Evolutionary conservation across 2,797 vertebrate species (phyloP).

Genomic region (Rhabdomys pumilio): DNA sequence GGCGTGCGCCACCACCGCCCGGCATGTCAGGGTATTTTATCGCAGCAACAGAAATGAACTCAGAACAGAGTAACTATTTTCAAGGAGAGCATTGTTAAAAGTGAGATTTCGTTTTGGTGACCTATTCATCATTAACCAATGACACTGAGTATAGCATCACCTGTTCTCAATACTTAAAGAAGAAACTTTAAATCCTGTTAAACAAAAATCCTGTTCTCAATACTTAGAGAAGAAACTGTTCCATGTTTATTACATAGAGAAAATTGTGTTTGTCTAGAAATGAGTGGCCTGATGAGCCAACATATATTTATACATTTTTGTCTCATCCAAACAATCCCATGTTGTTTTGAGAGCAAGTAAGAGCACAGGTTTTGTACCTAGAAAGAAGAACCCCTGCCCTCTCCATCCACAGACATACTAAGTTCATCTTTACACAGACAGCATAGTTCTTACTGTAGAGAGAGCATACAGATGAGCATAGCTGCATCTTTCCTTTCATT

Average conservation of each 20-base stretch:
- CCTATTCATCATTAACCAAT: background rate
- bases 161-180: background rate
- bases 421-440: background rate
- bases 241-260: conserved; percentile 19
- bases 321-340: background rate
- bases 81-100: background rate
- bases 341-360: conserved; percentile 17
- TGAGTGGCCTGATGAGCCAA: background rate
- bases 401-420: background rate
- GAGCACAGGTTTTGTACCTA: background rate
- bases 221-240: background rate
- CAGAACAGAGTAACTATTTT: conserved; percentile 12
- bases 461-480: background rate
- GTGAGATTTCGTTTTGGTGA: background rate
- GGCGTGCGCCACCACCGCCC: too few species aligned
- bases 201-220: too few species aligned
- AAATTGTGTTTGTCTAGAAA: conserved; percentile 36
- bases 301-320: conserved; percentile 47
- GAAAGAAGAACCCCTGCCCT: background rate
- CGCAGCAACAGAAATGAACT: background rate
- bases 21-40: background rate
- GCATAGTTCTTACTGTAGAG: background rate
- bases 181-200: too few species aligned
- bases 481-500: background rate
- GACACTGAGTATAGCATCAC: background rate